Base-by-base conservation (phyloP, 2,797 vertebrate species). In the Myiotriccus ornatus region DNA sequence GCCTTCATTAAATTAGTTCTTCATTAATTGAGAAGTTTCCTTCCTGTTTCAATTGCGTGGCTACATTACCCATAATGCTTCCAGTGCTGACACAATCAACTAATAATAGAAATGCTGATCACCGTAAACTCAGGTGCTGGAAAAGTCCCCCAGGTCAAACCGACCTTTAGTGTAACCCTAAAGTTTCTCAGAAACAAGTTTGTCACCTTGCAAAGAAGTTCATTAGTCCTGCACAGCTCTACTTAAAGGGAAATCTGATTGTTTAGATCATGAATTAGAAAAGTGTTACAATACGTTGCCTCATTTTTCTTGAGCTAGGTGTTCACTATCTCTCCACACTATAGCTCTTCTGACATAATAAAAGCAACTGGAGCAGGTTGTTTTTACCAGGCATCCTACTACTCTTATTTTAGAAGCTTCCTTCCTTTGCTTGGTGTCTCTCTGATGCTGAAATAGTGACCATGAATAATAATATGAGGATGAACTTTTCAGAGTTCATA, bases 1-100 rank as follows among this genome's bases (percentile, higher is more conserved):
- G 39, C 47, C 59, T 90, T 93, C 71, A 82, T 84, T 95, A 82
- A 90, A 91, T 95, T 94, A 88, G 35, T 63, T 92, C 47, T 80
- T 81, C 46, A 41, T 93, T 96, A 96, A 81, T 77, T 80, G 87
- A 55, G 28, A 82, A 12, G 9, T 50, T 94, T 75, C 56, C 52
- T 79, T 90, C 49, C 46, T 82, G n/a, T 62, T 78, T 90, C 80
- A 94, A 67, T 60, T 71, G 87, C 84, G 64, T 88, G 76, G 73
- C 49, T 86, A 30, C 8, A 12, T 68, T 43, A 64, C 53, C 32
- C 20, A 59, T 23, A 6, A 3, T 65, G 14, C 39, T 82, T 70
- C 27, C 43, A 67, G 64, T 69, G 62, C 82, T 68, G 50, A 96
- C 69, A 63, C 34, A 50, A 62, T 75, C 14, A 50, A 41, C 76